Evolutionary conservation across 2,888 invertebrate genomes (phyloP).

Genomic region (Itoplectis maculator): DNA sequence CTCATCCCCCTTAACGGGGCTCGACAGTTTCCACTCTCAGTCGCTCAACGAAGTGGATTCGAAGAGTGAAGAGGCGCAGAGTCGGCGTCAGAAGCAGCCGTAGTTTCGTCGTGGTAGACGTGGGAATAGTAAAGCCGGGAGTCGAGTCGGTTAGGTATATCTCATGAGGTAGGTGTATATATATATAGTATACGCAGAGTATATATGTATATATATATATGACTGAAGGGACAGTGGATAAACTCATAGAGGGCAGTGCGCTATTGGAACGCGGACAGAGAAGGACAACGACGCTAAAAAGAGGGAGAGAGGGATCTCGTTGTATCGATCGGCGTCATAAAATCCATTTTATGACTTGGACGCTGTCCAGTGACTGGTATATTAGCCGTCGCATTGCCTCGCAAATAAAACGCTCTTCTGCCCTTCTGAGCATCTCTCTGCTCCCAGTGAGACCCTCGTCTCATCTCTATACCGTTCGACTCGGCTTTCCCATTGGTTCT

Average conservation of each 20-base stretch:
- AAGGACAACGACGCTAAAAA: slow-evolving; percentile 71
- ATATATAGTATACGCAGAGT: no score
- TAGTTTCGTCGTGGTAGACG: slow-evolving; percentile 62
- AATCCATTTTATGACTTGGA: slow-evolving; percentile 84
- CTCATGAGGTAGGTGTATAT: slow-evolving; percentile 39
- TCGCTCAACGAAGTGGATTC: slow-evolving; percentile 74
- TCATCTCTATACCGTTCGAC: slow-evolving; percentile 43
- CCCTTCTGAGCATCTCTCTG: slow-evolving; percentile 57
- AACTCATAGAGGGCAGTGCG: slow-evolving; percentile 62
- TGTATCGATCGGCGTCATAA: slow-evolving; percentile 83
- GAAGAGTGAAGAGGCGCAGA: slow-evolving; percentile 70
- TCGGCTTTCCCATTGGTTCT: slow-evolving; percentile 52
- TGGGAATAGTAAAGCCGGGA: slow-evolving; percentile 72
- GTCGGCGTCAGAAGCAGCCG: slow-evolving; percentile 20
- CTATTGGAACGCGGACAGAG: slow-evolving; percentile 57
- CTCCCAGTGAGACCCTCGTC: slow-evolving; percentile 62
- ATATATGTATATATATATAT: no score
- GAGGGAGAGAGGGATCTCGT: slow-evolving; percentile 77
- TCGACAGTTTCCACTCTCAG: slow-evolving; percentile 64
- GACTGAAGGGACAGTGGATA: slow-evolving; percentile 57
- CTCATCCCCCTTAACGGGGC: slow-evolving; percentile 52
- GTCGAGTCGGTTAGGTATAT: slow-evolving; percentile 60
- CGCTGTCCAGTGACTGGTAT: slow-evolving; percentile 84
- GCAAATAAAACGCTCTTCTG: slow-evolving; percentile 83
- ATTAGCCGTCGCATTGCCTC: slow-evolving; percentile 84